These are phyloP conservation scores for Cacoxenus indagator DNA, from an alignment of 2,888 invertebrate species.

Conservation along the genomic window DNA sequence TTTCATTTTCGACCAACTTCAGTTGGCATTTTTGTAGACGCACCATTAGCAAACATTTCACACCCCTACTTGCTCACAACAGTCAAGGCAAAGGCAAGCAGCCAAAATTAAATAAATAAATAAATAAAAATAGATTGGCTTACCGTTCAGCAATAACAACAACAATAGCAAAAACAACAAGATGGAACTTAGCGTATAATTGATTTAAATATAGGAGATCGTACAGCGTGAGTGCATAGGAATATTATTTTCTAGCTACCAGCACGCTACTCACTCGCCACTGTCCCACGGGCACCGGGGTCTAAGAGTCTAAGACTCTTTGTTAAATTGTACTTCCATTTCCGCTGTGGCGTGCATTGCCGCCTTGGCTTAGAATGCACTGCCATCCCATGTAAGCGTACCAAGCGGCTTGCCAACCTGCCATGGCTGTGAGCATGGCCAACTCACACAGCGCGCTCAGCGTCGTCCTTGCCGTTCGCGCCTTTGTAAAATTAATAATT, in stretches of 20 bases:
- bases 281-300: background rate
- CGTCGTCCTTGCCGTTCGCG: background rate
- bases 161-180: no score
- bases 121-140: no score
- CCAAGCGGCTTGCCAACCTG: background rate
- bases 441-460: background rate
- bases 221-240: background rate
- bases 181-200: no score
- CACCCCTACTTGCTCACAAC: no score
- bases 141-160: no score
- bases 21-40: no score
- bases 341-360: background rate
- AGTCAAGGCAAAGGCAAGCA: no score
- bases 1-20: background rate
- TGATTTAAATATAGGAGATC: no score
- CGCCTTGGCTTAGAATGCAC: no score
- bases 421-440: background rate
- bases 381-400: no score
- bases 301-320: background rate
- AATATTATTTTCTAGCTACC: slow-evolving; percentile 9
- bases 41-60: no score
- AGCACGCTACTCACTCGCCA: background rate
- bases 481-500: slow-evolving; percentile 5
- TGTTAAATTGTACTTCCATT: slow-evolving; percentile 13
- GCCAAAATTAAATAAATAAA: no score